Evolutionary conservation across 2,888 invertebrate species (phyloP).

Genomic region (Palloptera scutellata): DNA sequence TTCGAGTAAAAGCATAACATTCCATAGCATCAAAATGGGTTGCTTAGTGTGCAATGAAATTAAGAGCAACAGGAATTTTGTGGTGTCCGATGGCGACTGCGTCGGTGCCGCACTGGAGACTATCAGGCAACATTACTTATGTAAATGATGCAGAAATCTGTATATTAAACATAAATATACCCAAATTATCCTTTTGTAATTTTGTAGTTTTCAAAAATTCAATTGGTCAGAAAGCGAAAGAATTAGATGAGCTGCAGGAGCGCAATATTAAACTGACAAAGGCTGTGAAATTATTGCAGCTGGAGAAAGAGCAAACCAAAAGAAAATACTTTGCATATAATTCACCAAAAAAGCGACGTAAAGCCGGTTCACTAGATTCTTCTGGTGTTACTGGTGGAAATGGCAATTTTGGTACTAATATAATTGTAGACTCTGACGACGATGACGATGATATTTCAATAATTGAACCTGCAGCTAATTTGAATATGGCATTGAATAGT

Average conservation of each 20-base stretch:
- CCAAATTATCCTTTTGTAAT: too few relatives aligned
- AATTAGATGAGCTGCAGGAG: constrained; percentile 40
- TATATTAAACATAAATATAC: too few relatives aligned
- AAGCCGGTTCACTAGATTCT: too few relatives aligned
- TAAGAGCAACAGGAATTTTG: background rate
- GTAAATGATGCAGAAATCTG: constrained; percentile 42
- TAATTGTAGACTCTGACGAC: constrained; percentile 26
- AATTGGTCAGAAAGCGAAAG: constrained; percentile 32
- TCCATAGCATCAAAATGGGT: constrained; percentile 24
- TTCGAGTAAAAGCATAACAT: too few relatives aligned
- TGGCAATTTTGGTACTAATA: background rate
- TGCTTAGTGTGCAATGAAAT: constrained; percentile 30
- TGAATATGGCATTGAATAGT: constrained; percentile 56
- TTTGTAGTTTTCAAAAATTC: constrained; percentile 39
- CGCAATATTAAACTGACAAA: constrained; percentile 46
- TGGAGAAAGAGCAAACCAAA: constrained; percentile 11
- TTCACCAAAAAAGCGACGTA: constrained; percentile 3
- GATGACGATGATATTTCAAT: constrained; percentile 26
- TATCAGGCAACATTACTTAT: constrained; percentile 51
- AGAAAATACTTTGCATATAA: constrained; percentile 4
- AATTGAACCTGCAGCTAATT: constrained; percentile 42
- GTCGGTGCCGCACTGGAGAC: constrained; percentile 44
- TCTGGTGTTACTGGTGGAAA: background rate
- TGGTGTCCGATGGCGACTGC: constrained; percentile 29
- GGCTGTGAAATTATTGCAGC: constrained; percentile 41